Evolutionary conservation across 2,113 vertebrate genomes (phyloP).

Genomic region (Tragelaphus imberbis): DNA sequence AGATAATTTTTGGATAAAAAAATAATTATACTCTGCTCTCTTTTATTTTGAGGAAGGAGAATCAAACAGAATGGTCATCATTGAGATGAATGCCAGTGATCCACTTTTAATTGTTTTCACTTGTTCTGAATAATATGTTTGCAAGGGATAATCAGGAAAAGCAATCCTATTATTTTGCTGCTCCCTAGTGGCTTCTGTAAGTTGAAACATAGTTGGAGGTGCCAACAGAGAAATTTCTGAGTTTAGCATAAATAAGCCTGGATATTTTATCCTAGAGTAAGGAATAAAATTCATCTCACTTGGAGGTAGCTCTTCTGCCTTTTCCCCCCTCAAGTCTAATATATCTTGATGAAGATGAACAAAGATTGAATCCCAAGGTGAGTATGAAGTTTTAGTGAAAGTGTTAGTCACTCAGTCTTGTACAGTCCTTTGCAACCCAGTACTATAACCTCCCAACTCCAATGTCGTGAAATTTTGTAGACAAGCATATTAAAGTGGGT

Average conservation of each 20-base stretch:
- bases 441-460: background rate
- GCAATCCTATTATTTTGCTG: background rate
- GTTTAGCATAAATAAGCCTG: background rate
- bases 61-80: background rate
- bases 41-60: background rate
- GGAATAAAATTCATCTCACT: background rate
- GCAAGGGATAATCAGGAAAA: background rate
- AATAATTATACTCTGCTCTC: background rate
- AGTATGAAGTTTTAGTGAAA: background rate
- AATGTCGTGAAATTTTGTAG: background rate
- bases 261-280: background rate
- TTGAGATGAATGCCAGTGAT: background rate
- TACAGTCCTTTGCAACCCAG: background rate
- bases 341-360: background rate
- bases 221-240: background rate
- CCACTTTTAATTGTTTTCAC: background rate
- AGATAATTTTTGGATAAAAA: background rate
- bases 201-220: background rate
- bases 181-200: background rate
- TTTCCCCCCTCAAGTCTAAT: rapidly evolving
- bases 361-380: background rate
- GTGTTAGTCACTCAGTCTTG: background rate
- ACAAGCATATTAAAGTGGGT: background rate
- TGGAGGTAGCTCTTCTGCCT: background rate
- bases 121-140: background rate